These are phyloP conservation scores for Lepidurus packardi DNA, from an alignment of 1,140 invertebrate species.

Conservation along the genomic window DNA sequence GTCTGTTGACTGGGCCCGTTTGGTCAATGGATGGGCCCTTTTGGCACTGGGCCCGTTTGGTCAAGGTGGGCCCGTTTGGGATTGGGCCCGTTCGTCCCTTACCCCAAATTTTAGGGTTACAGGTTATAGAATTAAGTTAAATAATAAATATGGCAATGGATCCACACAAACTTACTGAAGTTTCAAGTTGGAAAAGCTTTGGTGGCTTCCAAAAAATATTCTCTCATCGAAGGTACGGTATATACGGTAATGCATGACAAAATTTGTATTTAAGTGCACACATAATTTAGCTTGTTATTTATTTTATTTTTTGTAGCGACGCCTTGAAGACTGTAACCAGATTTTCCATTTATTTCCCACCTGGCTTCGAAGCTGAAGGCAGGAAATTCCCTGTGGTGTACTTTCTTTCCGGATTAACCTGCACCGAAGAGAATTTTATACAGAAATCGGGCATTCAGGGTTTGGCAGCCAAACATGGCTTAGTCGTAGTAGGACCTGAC, in stretches of 20 bases:
- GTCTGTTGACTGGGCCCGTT: too few relatives aligned
- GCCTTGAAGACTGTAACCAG: constrained; percentile 85
- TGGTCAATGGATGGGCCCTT: too few relatives aligned
- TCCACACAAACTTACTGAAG: constrained; percentile 48
- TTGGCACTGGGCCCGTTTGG: too few relatives aligned
- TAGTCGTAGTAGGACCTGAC: constrained; percentile 87
- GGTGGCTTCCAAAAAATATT: constrained; percentile 80
- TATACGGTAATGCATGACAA: constrained; percentile 23
- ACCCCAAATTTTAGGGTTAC: too few relatives aligned
- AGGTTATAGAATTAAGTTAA: not conserved
- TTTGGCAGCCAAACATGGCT: constrained; percentile 70
- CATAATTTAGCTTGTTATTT: constrained; percentile 28
- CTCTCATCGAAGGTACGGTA: constrained; percentile 64
- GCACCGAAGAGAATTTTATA: constrained; percentile 94
- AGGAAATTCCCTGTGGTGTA: constrained; percentile 77
- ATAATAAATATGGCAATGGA: not conserved
- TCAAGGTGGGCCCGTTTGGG: too few relatives aligned
- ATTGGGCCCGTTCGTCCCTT: too few relatives aligned
- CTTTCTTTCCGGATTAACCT: constrained; percentile 90
- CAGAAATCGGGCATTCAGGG: constrained; percentile 89
- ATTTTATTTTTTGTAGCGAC: constrained; percentile 50
- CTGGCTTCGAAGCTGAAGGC: constrained; percentile 59
- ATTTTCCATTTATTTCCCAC: constrained; percentile 83
- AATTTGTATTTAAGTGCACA: not conserved
- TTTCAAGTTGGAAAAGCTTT: constrained; percentile 67